Percentiles rank a stretch among this genome's conserved stretches.
phyloP scores from a whole-genome alignment of 2,113 vertebrate species.

The Pithys albifrons region DNA sequence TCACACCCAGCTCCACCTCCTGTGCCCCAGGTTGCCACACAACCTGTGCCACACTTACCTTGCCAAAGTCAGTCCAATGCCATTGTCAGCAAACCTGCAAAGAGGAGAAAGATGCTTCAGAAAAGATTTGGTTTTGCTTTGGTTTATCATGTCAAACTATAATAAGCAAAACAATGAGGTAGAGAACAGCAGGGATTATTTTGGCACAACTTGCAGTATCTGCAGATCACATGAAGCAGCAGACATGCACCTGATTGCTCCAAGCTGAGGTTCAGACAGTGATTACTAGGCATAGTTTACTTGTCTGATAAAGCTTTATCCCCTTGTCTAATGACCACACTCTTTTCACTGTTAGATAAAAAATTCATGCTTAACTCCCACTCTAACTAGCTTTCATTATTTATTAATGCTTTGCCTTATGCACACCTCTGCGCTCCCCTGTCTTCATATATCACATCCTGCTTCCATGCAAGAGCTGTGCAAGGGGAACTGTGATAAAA shows the following conservation, averaged over 20 bases:
- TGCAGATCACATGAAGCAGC: neutral
- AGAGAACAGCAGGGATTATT: neutral
- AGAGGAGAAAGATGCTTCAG: slow-evolving; percentile 8
- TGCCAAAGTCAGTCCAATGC: slow-evolving; percentile 93
- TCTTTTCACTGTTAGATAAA: neutral
- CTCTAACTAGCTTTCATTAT: neutral
- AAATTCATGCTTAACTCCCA: neutral
- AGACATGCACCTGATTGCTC: neutral
- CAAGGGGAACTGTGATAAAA: neutral
- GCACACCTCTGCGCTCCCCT: neutral
- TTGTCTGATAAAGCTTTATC: neutral
- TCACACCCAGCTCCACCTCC: neutral
- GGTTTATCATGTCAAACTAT: neutral
- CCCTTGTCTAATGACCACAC: neutral
- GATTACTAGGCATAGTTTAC: neutral
- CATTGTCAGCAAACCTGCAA: slow-evolving; percentile 94
- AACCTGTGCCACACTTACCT: slow-evolving; percentile 77
- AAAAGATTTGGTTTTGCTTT: neutral
- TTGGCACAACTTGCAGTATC: neutral
- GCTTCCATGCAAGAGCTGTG: neutral
- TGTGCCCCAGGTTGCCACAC: neutral
- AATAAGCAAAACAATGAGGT: neutral
- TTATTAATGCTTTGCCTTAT: neutral
- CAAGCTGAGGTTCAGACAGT: neutral
- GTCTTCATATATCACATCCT: neutral